These are phyloP conservation scores for Acronicta psi DNA, from an alignment of 2,888 invertebrate genomes.

Conservation along the genomic window DNA sequence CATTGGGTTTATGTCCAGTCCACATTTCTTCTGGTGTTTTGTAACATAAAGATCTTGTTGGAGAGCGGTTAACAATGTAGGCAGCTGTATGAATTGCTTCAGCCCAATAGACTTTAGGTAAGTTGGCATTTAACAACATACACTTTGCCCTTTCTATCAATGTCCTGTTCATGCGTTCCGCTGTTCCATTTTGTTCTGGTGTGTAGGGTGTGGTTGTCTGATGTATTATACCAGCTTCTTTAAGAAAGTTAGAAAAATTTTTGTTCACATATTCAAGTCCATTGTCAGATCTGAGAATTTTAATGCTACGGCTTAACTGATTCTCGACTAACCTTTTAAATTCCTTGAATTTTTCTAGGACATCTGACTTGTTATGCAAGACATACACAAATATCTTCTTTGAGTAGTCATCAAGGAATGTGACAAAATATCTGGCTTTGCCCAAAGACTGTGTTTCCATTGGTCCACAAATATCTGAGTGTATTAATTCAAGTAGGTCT, in stretches of 20 bases:
- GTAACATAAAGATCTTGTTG: background rate
- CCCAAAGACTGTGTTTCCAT: slow-evolving; percentile 1
- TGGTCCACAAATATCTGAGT: slow-evolving; percentile 10
- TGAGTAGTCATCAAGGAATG: slow-evolving; percentile 4
- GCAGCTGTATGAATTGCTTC: slow-evolving; percentile 17
- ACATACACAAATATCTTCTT: slow-evolving; percentile 1
- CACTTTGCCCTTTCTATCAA: slow-evolving; percentile 11
- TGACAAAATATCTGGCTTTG: background rate
- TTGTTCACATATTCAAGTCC: slow-evolving; percentile 31
- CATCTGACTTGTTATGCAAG: slow-evolving; percentile 4
- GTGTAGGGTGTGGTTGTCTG: slow-evolving; percentile 3
- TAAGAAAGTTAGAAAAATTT: slow-evolving; percentile 7
- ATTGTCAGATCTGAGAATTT: too few relatives aligned
- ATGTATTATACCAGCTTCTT: slow-evolving; percentile 6
- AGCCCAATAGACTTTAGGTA: slow-evolving; percentile 9
- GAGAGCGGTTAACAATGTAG: slow-evolving; percentile 5
- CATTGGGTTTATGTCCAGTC: slow-evolving; percentile 11
- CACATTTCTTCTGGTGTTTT: slow-evolving; percentile 13
- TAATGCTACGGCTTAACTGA: background rate
- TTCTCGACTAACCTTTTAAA: slow-evolving; percentile 37
- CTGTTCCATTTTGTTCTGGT: slow-evolving; percentile 4
- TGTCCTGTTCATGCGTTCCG: slow-evolving; percentile 15
- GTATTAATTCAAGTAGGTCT: background rate
- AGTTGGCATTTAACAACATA: slow-evolving; percentile 8
- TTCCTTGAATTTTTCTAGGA: slow-evolving; percentile 23